Evolutionary conservation across 2,888 invertebrate genomes (phyloP).

Genomic region (Chalcis sispes): DNA sequence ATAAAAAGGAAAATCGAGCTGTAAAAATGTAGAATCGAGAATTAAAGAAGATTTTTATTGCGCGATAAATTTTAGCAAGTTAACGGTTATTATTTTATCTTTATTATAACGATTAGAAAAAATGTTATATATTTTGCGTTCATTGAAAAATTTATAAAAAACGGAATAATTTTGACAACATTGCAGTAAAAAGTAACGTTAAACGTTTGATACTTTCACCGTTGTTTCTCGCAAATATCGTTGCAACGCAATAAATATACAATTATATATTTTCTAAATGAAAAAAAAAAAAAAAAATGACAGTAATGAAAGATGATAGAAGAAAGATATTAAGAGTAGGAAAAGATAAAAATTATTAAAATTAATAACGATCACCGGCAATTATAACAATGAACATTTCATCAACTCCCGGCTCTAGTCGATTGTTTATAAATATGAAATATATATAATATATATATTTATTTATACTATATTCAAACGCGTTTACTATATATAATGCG

Average conservation of each 20-base stretch:
- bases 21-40: no score
- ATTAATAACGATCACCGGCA: slow-evolving; percentile 48
- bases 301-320: no score
- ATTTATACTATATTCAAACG: slow-evolving; percentile 30
- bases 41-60: no score
- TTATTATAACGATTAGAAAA: no score
- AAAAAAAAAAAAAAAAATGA: background rate
- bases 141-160: no score
- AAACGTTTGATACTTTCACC: slow-evolving; percentile 5
- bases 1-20: no score
- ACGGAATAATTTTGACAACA: no score
- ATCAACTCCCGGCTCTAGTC: slow-evolving; percentile 33
- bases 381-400: slow-evolving; percentile 51
- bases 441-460: slow-evolving; percentile 55
- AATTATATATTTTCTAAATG: background rate
- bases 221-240: background rate
- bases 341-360: slow-evolving; percentile 20
- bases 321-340: background rate
- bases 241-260: background rate
- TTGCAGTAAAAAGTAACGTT: no score
- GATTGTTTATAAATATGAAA: slow-evolving; percentile 50
- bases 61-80: no score
- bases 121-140: no score
- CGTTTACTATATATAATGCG: slow-evolving; percentile 51
- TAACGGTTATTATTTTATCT: no score